Conservation (phyloP, 35 echinoderm and acorn worm genomes). For the Amphiura filiformis region DNA sequence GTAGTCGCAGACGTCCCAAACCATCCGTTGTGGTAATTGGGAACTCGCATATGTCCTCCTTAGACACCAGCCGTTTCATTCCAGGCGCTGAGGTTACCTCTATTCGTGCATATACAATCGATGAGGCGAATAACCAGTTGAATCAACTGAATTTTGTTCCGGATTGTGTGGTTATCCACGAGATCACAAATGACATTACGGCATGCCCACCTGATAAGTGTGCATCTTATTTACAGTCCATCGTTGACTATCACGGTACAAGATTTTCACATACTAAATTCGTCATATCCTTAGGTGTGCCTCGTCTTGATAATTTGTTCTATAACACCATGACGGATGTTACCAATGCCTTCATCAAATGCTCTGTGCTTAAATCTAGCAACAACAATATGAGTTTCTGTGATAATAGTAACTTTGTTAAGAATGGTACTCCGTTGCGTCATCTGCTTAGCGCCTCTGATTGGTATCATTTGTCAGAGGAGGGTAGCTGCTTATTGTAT, state of each 20-base stretch:
- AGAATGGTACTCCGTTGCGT: background rate
- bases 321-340: background rate
- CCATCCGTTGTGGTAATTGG: background rate
- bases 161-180: slow-evolving; percentile 16
- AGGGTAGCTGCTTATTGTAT: background rate
- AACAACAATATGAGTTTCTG: background rate
- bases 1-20: background rate
- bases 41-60: background rate
- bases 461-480: slow-evolving; percentile 12
- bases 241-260: background rate
- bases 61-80: background rate
- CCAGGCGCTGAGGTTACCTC: background rate
- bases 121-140: background rate
- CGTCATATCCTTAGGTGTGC: background rate
- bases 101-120: background rate
- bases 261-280: background rate
- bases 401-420: slow-evolving; percentile 12
- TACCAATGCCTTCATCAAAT: background rate
- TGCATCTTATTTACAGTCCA: background rate
- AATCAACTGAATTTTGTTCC: background rate
- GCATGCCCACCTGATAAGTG: background rate
- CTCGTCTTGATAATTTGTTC: background rate
- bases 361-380: background rate
- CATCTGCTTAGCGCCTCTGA: background rate
- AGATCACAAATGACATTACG: slow-evolving; percentile 12